Evolutionary conservation across 1,140 invertebrate species (phyloP).

Genomic region (Whitmania pigra): DNA sequence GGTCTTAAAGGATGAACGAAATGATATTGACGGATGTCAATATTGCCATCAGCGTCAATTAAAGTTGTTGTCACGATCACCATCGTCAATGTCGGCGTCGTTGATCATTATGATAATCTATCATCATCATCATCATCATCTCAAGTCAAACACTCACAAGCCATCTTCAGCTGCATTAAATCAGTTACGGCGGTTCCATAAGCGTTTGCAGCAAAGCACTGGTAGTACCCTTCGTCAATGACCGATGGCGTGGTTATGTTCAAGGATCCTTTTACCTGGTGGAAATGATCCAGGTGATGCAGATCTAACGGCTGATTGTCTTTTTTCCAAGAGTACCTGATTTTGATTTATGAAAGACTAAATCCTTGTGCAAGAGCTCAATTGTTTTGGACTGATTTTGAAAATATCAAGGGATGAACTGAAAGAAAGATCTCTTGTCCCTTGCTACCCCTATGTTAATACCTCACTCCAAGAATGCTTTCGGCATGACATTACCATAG

Average conservation of each 20-base stretch:
- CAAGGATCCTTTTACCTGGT: neutral
- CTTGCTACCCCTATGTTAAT: neutral
- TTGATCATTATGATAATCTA: neutral
- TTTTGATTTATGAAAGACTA: neutral
- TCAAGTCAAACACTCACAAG: neutral
- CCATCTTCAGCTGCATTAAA: neutral
- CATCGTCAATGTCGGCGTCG: neutral
- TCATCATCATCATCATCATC: neutral
- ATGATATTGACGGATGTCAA: neutral
- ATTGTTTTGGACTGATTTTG: too few species aligned
- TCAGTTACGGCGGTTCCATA: neutral
- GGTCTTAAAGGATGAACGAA: conserved; percentile 3
- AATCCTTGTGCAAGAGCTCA: too few species aligned
- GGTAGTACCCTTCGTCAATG: neutral
- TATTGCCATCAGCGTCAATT: neutral
- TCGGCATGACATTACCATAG: neutral
- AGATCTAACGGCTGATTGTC: neutral
- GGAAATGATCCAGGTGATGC: neutral
- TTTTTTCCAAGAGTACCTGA: neutral
- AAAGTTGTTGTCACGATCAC: too few species aligned
- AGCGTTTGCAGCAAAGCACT: neutral
- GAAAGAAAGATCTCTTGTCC: too few species aligned
- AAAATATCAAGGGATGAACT: too few species aligned
- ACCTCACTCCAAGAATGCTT: too few species aligned
- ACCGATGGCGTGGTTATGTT: neutral